Evolutionary conservation across 2,888 invertebrate genomes (phyloP).

Genomic region (Icerya purchasi): DNA sequence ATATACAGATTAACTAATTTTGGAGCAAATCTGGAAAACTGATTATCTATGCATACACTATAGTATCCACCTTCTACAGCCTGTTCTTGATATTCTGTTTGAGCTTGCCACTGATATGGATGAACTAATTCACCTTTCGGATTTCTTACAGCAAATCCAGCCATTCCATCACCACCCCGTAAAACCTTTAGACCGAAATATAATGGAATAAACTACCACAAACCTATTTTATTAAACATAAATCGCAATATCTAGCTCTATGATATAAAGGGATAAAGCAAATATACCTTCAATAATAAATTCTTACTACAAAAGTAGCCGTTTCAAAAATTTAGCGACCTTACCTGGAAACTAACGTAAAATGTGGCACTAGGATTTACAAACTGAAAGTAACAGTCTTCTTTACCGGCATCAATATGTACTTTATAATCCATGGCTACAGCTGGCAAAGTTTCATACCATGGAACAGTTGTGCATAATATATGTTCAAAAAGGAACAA

Average conservation of each 20-base stretch:
- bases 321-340: no score
- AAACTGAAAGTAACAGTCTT: constrained; percentile 89
- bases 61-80: constrained; percentile 65
- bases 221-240: not conserved
- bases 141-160: constrained; percentile 73
- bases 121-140: constrained; percentile 65
- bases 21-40: constrained; percentile 72
- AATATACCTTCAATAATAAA: no score
- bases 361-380: constrained; percentile 79
- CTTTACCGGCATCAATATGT: constrained; percentile 79
- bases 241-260: no score
- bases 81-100: constrained; percentile 70
- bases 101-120: constrained; percentile 78
- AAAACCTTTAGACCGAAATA: constrained; percentile 40
- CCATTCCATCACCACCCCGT: constrained; percentile 82
- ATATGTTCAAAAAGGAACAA: no score
- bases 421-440: constrained; percentile 92
- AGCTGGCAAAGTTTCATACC: constrained; percentile 52
- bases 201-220: constrained; percentile 1
- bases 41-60: constrained; percentile 77
- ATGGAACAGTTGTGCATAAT: not conserved
- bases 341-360: constrained; percentile 81
- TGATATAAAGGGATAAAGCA: no score
- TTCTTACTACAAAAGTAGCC: no score
- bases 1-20: constrained; percentile 76